Evolutionary conservation across 1,140 invertebrate species (phyloP), one percentile per base, ranked within the genome.

Genomic region (Plectrocnemia conspersa): DNA sequence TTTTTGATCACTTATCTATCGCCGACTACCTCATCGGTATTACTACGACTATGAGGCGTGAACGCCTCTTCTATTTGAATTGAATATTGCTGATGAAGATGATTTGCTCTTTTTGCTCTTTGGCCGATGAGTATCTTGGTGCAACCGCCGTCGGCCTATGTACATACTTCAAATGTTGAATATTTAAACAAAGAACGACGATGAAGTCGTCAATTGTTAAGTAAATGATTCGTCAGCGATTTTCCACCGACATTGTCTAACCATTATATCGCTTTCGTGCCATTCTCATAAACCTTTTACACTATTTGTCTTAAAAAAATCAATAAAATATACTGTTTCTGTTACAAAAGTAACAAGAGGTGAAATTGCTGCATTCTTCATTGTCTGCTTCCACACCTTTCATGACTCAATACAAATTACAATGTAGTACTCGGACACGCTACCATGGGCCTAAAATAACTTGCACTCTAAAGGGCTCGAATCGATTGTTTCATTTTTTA

Each of bases 141-240:
- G 23, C 40, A 15, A 23, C 40, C 21, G 35, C 35, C 5, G 18
- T 7, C 35, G 32, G 19, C 35, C 21, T 50, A 15, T 38, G 5
- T 15, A 50, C 38, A 21, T 18, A 50, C 21, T 50, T 35, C 18
- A 13, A 38, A 38, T 16, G 18, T 32, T 16, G 33, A 50, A 50
- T 50, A 38, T 50, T 50, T 50, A 50, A 38, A 50, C 47, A 50
- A 50, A 50, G n/a, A 50, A 35, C 29, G 29, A 22, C 47, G 47
- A 50, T 50, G 47, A 50, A 50, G 47, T 38, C 47, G 47, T 50
- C 47, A 50, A 50, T 50, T 50, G 47, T 50, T 38, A 32, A 48
- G 46, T 29, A 47, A 47, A 11, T 36, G 46, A 16, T 49, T 35
- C 10, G 46, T 50, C 47, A 50, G 33, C 33, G 15, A 15, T 38